Evolutionary conservation across 2,888 invertebrate species (phyloP), one percentile per base, ranked within the genome.

Genomic region (Nezara viridula): DNA sequence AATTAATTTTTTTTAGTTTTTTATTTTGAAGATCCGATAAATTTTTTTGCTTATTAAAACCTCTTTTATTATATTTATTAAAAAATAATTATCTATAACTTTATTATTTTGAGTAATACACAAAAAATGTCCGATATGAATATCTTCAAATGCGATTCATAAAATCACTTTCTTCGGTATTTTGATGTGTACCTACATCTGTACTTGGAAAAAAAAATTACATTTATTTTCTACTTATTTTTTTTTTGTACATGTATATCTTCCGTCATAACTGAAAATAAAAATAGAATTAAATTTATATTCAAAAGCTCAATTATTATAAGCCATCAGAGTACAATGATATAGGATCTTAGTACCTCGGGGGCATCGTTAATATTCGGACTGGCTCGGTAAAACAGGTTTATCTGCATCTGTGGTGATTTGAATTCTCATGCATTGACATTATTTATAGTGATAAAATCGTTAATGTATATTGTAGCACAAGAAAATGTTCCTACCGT

Each of bases 401-500:
- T 73, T 73, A 73, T 73, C 66, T 32, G 66, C 66, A 73, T 73
- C 66, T 37, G 66, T 37, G 32, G 66, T 73, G 66, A 73, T 73
- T 73, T 73, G 37, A 73, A 73, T 73, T 73, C 37, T 32, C 21
- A 37, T 37, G 7, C 66, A 73, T 21, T 73, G 66, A 73, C 66
- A 73, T 73, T 73, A 73, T 73, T 73, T 73, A 73, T 73, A 21
- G 37, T 73, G 32, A 73, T 73, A 73, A 73, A 19, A 73, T 73
- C 66, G 66, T 73, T 73, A 73, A 73, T 73, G 32, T 73, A 73
- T 73, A 73, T 73, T 73, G 37, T 37, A 37, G 19, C 37, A 14
- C 66, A 7, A 73, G 19, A 37, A 10, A 37, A 73, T 73, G 37
- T 27, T 5, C 60, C 14, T 60, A 60, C 12, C 24, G 37, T 9